A percentile compares a stretch with the other conserved stretches of the same genome.
Evolutionary conservation across 1,140 invertebrate species (phyloP).

Genomic region (Drosophila nikananu): DNA sequence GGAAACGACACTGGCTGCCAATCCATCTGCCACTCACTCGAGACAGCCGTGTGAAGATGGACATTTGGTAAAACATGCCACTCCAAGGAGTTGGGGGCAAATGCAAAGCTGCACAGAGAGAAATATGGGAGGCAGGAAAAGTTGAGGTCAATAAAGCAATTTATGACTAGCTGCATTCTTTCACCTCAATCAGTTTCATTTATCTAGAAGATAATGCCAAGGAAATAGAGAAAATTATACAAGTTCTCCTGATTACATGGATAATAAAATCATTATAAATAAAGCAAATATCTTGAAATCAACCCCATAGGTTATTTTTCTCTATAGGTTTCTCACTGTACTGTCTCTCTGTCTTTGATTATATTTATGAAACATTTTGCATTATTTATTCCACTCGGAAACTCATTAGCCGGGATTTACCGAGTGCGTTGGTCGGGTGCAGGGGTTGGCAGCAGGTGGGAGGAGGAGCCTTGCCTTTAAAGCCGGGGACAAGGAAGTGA

Average conservation of each 20-base stretch:
- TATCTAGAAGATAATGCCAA: background rate
- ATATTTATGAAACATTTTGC: constrained; percentile 67
- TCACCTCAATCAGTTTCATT: background rate
- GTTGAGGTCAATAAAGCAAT: background rate
- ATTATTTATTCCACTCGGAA: constrained; percentile 64
- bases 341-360: constrained; percentile 1
- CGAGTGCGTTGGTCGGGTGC: background rate
- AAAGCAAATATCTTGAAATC: background rate
- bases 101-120: background rate
- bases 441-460: background rate
- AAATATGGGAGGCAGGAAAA: background rate
- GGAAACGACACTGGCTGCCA: constrained; percentile 27
- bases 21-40: constrained; percentile 32
- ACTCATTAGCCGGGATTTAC: constrained; percentile 59
- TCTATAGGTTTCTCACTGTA: background rate
- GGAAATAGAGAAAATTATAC: background rate
- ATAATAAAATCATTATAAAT: background rate
- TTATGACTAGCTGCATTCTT: background rate
- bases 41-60: constrained; percentile 53
- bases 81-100: background rate
- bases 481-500: background rate
- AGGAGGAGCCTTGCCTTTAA: constrained; percentile 35
- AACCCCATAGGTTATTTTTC: background rate
- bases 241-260: background rate
- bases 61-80: constrained; percentile 61